Evolutionary conservation across 2,113 vertebrate species (phyloP), one percentile per base, ranked within the genome.

Genomic region (Petaurus breviceps): DNA sequence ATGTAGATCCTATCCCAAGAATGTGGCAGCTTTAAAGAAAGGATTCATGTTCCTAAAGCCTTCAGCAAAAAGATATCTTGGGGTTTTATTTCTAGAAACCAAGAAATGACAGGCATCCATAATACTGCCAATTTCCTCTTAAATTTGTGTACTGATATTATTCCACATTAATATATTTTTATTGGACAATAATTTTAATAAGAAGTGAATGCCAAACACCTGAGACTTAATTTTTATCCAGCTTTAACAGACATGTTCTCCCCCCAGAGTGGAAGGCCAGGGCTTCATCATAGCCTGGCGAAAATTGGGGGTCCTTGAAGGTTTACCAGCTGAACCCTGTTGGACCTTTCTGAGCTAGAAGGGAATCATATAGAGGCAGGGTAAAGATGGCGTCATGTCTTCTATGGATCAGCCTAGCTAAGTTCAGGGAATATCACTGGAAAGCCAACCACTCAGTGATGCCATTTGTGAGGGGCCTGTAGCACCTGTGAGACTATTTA

Each of bases 21-120:
- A 55, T 31, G 28, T n/a, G 55, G 51, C 25, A 47, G 28, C 46
- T 91, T 93, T 61, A 51, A 90, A 31, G 0, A 68, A 28, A 90
- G 26, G 47, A 50, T 90, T 90, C 89, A 11, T 50, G 90, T 51
- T 51, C 24, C 55, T 31, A 93, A 61, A 92, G 3, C 19, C 19
- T 95, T 47, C 53, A 9, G 55, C 26, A 61, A 95, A 93, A 94
- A 95, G 24, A 1, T 3, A 54, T 91, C 49, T 92, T 61, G 24
- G 90, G 43, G 37, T 90, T 47, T 90, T 54, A 89, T 96, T 93
- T 96, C 93, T 68, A 31, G 91, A 68, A 96, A 53, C 90, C 46
- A 57, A 61, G 96, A 97, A 91, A 51, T 94, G 37, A 84, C 19
- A 57, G 92, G 14, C 31, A 90, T 89, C 16, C 0, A 91, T 57